Evolutionary conservation across 2,113 vertebrate genomes (phyloP).

Genomic region (Cinclus mexicanus): DNA sequence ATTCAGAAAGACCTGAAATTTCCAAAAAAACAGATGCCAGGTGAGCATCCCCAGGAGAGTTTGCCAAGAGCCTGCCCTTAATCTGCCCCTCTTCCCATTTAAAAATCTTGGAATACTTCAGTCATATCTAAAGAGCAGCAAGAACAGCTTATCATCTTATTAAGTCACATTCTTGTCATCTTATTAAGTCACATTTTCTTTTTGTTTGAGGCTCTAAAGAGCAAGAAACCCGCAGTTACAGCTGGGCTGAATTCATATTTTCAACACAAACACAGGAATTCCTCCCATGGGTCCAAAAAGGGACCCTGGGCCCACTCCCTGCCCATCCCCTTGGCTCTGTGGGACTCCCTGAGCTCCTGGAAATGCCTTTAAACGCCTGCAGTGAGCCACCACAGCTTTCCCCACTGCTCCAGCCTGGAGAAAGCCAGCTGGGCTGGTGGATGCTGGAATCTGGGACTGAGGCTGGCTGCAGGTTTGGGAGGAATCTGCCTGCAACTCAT

Average conservation of each 20-base stretch:
- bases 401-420: neutral
- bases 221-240: neutral
- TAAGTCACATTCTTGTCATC: neutral
- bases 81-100: neutral
- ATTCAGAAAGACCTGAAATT: neutral
- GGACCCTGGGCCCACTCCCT: neutral
- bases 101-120: neutral
- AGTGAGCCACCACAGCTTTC: neutral
- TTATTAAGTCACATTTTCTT: neutral
- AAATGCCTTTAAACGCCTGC: neutral
- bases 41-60: neutral
- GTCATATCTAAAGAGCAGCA: neutral
- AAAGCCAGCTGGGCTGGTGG: neutral
- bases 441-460: neutral
- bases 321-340: neutral
- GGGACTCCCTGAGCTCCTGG: neutral
- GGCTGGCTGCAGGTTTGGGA: neutral
- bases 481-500: neutral
- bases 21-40: neutral
- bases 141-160: neutral
- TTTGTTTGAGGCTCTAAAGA: neutral
- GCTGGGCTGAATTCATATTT: neutral
- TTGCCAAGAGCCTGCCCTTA: neutral
- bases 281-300: neutral
- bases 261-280: neutral